These are phyloP conservation scores for Ciconia maguari DNA, from an alignment of 2,113 vertebrate species.

Conservation along the genomic window DNA sequence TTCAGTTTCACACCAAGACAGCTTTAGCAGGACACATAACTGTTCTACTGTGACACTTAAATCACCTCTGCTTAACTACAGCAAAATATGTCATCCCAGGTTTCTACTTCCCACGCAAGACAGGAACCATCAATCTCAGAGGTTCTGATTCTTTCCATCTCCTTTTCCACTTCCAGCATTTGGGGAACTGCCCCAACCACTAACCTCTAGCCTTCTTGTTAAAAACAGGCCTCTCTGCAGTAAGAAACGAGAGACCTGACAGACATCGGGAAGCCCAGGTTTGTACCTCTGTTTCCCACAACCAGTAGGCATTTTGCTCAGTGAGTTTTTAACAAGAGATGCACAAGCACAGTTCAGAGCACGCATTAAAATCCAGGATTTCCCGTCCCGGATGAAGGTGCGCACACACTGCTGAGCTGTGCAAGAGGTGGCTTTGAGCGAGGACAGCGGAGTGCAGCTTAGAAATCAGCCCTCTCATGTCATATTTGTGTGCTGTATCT, in stretches of 20 bases:
- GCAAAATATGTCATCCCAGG: not conserved
- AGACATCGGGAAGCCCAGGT: not conserved
- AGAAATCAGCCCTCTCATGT: not conserved
- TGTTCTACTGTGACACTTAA: not conserved
- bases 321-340: not conserved
- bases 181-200: not conserved
- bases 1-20: not conserved
- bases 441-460: not conserved
- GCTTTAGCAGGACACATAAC: not conserved
- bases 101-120: not conserved
- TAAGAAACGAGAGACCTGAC: not conserved
- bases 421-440: not conserved
- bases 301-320: not conserved
- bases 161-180: not conserved
- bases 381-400: not conserved
- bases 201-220: not conserved
- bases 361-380: accelerated
- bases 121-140: not conserved
- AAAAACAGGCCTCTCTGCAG: not conserved
- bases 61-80: not conserved
- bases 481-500: accelerated
- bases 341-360: not conserved
- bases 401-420: not conserved
- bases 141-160: not conserved
- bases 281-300: not conserved